Evolutionary conservation across 2,888 invertebrate species (phyloP), one percentile per base, ranked within the genome.

Genomic region (Dicranocentrus wangi): DNA sequence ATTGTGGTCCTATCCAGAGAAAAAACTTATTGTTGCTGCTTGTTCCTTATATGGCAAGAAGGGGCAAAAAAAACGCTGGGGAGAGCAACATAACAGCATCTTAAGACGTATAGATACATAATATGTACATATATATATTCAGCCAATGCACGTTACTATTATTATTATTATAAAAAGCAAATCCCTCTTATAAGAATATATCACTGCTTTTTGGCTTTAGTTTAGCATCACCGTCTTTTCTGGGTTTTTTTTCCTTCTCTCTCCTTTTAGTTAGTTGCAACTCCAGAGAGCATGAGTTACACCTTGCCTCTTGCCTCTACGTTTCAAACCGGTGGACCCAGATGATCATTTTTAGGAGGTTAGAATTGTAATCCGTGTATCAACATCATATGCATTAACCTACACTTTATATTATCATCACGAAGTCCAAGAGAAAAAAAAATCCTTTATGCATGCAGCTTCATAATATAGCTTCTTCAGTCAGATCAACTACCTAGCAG

Each of bases 1-100:
- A 73, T 73, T 75, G 72, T 72, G 80, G 81, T 80, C 80, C 73
- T 80, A 80, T 80, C 80, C 80, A 80, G 80, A 80, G 68, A 63
- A 80, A 76, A 77, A 80, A 80, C 80, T 80, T 80, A 80, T 80
- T 80, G 73, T 80, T 68, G 15, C 80, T 61, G 15, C 80, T 61
- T 80, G 60, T 72, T 68, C 80, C 80, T 68, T 73, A 79, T 80
- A 80, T 80, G 80, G 80, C 23, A 71, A 69, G 65, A 68, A n/a
- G n/a, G n/a, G n/a, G n/a, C n/a, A n/a, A n/a, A n/a, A 69, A 76
- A 68, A 66, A 65, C 1, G 43, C 5, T 69, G 28, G 28, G n/a
- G 25, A 69, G 55, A 68, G 3, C 23, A 69, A 55, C 53, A 76
- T 76, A 76, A 76, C 68, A 76, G 76, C 76, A 76, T 76, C 76